A percentile compares a stretch with the other conserved stretches of the same genome.
Conservation (phyloP, 2,797 vertebrate species). For the Tenualosa ilisha region DNA sequence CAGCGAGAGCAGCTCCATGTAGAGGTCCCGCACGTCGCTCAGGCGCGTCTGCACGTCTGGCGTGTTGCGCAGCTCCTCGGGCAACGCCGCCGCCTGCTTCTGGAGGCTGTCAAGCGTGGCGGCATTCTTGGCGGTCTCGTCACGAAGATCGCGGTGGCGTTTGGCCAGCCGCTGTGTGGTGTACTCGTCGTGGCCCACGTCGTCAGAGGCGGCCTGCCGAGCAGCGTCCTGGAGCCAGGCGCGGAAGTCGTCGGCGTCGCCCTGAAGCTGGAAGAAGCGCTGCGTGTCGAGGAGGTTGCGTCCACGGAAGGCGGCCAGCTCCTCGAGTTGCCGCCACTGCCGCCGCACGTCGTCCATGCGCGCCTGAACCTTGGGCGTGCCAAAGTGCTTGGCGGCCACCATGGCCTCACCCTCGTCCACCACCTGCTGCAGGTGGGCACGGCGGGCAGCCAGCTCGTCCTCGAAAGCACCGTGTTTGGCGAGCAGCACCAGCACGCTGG, state of each 20-base stretch:
- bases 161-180: constrained; percentile 84
- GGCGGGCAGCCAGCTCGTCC: constrained; percentile 85
- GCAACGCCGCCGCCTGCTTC: constrained; percentile 82
- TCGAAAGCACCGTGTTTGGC: constrained; percentile 92
- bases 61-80: constrained; percentile 83
- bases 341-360: constrained; percentile 74
- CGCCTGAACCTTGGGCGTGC: constrained; percentile 75
- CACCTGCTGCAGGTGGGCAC: constrained; percentile 74
- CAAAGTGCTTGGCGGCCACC: constrained; percentile 79
- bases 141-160: constrained; percentile 82
- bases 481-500: constrained; percentile 86
- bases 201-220: constrained; percentile 79
- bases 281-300: constrained; percentile 86
- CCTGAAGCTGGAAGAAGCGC: constrained; percentile 94
- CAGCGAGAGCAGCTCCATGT: constrained; percentile 82
- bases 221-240: constrained; percentile 84
- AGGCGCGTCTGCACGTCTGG: constrained; percentile 86
- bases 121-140: constrained; percentile 79
- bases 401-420: constrained; percentile 79
- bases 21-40: constrained; percentile 80
- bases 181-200: constrained; percentile 90
- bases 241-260: constrained; percentile 87
- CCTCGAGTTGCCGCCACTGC: constrained; percentile 90
- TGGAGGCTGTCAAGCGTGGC: constrained; percentile 79
- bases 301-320: constrained; percentile 86